Conservation (phyloP, 2,113 vertebrate genomes). For the Nymphicus hollandicus region DNA sequence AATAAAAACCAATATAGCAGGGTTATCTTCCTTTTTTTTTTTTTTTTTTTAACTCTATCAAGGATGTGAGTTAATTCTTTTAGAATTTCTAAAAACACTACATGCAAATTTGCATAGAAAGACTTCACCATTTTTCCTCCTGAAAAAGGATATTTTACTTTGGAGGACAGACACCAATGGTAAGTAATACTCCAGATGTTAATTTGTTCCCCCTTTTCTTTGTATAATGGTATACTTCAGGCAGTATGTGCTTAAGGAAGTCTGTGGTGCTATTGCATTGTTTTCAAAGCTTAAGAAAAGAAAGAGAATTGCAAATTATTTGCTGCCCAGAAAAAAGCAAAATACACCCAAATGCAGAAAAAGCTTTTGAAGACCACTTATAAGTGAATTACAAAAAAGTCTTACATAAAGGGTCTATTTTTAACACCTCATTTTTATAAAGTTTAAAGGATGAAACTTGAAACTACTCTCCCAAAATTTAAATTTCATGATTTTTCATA, state of each 20-base stretch:
- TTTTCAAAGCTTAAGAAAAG: neutral
- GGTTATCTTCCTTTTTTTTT: neutral
- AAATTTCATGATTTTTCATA: neutral
- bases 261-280: neutral
- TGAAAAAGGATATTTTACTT: neutral
- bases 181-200: neutral
- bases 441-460: neutral
- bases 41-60: neutral
- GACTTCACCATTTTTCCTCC: neutral
- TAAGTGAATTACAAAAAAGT: neutral
- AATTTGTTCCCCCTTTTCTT: neutral
- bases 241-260: neutral
- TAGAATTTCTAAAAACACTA: neutral
- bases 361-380: neutral
- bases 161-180: neutral
- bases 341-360: neutral
- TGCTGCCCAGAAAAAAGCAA: neutral
- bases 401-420: neutral
- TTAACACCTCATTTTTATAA: neutral
- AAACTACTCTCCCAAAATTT: neutral
- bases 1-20: neutral
- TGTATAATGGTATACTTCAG: neutral
- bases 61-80: neutral
- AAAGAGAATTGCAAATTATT: neutral
- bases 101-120: neutral